Evolutionary conservation across 2,888 invertebrate species (phyloP).

Genomic region (Drosophila pegasa): DNA sequence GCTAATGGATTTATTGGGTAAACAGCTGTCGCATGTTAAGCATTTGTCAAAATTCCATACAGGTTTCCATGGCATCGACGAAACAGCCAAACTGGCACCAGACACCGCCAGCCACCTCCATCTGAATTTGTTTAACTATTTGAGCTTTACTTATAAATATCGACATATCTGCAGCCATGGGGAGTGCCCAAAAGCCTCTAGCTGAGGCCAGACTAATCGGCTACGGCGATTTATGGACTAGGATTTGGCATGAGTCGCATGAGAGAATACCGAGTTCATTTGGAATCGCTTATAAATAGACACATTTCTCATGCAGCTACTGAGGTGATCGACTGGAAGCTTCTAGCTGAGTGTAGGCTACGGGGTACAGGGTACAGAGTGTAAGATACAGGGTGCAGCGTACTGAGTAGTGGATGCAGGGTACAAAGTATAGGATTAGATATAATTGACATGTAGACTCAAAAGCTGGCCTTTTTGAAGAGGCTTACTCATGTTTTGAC

Average conservation of each 20-base stretch:
- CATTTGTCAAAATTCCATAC: constrained; percentile 75
- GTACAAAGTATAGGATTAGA: too few relatives aligned
- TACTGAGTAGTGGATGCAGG: too few relatives aligned
- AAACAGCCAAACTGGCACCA: constrained; percentile 55
- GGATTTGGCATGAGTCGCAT: background rate
- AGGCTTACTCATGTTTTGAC: too few relatives aligned
- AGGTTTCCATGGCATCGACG: constrained; percentile 45
- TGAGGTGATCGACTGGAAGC: background rate
- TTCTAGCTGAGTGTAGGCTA: too few relatives aligned
- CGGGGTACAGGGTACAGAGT: too few relatives aligned
- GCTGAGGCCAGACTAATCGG: constrained; percentile 36
- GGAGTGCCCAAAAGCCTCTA: constrained; percentile 13
- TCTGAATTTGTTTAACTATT: constrained; percentile 31
- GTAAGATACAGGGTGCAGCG: too few relatives aligned
- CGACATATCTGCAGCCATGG: background rate
- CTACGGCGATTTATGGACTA: constrained; percentile 6
- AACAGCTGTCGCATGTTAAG: constrained; percentile 75
- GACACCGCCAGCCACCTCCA: constrained; percentile 3
- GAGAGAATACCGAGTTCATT: background rate
- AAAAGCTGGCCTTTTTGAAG: too few relatives aligned
- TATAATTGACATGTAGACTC: too few relatives aligned
- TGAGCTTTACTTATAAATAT: constrained; percentile 4
- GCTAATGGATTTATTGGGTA: constrained; percentile 80
- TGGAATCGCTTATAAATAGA: background rate
- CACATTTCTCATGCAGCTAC: background rate